Base-by-base conservation (phyloP, 1,140 invertebrate genomes). In the Drosophila pseudoananassae region DNA sequence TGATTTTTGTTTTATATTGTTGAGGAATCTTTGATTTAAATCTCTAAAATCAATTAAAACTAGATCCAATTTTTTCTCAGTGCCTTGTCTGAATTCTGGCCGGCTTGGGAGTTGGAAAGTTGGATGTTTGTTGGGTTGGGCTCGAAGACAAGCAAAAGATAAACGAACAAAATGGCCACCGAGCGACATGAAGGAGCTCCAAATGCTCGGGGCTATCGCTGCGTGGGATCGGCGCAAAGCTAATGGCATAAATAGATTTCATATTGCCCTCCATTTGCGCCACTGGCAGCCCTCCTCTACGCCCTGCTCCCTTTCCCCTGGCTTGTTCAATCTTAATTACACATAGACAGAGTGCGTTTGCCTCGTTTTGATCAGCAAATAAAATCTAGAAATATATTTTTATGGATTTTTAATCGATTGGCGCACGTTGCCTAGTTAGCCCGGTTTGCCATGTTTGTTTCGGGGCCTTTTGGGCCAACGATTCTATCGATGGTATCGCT, bases 341-440 rank as follows among this genome's bases (percentile, higher is more conserved):
- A 87, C 76, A 78, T 47, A 55, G 43, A 64, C 47, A 47, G 38
- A 33, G 53, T 53, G 54, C 61, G 61, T 66, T 40, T 59, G 57
- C 46, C 50, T 40, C 50, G 52, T 38, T 81, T 72, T 36, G 84
- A 88, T 88, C 83, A 83, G 79, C 76, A 88, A 87, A 88, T 83
- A 83, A 88, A 83, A 88, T 88, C 83, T 88, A 88, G 84, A 89
- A 88, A 88, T 88, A 89, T 88, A 88, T 83, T 88, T 88, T 88
- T 88, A 88, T 88, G 83, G 83, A 88, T 89, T 88, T 88, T 88
- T 89, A 88, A 88, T 88, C 83, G 83, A 88, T 88, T 88, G 83
- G 76, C 78, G 78, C 55, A 65, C 53, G 71, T 54, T 74, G 60
- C 25, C 51, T 60, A 29, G 63, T 60, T 43, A 40, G 14, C 43